Evolutionary conservation across 2,888 invertebrate genomes (phyloP).

Genomic region (Cryptus armator): DNA sequence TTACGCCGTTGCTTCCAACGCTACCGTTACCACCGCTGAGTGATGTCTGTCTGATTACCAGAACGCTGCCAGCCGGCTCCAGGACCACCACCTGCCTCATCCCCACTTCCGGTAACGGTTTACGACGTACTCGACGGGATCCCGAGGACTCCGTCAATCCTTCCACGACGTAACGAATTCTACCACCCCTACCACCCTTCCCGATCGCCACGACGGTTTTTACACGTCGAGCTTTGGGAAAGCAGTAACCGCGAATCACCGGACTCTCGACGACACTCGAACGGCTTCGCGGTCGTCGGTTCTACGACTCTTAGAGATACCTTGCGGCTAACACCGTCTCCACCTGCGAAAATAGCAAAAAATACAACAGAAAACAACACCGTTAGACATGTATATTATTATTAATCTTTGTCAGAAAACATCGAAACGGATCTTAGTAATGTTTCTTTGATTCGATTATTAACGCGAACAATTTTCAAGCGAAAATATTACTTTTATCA

Average conservation of each 20-base stretch:
- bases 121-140: conserved; percentile 43
- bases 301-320: conserved; percentile 73
- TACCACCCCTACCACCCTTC: conserved; percentile 47
- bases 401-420: neutral
- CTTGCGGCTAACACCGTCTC: conserved; percentile 74
- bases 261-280: conserved; percentile 21
- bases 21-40: conserved; percentile 71
- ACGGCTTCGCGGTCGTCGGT: conserved; percentile 65
- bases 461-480: too few species aligned
- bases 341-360: conserved; percentile 67
- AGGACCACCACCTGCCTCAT: conserved; percentile 83
- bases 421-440: neutral
- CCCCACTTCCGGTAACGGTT: conserved; percentile 66
- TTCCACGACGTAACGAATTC: conserved; percentile 15
- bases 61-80: conserved; percentile 84
- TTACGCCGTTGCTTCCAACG: conserved; percentile 69
- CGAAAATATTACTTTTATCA: too few species aligned
- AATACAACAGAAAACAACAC: conserved; percentile 32
- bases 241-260: conserved; percentile 62
- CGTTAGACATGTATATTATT: neutral
- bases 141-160: conserved; percentile 49
- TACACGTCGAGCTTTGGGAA: conserved; percentile 61
- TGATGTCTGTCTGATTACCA: conserved; percentile 83
- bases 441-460: too few species aligned
- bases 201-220: conserved; percentile 62